phyloP scores from a whole-genome alignment of 2,797 vertebrate species.

The Pseudochirops cupreus region DNA sequence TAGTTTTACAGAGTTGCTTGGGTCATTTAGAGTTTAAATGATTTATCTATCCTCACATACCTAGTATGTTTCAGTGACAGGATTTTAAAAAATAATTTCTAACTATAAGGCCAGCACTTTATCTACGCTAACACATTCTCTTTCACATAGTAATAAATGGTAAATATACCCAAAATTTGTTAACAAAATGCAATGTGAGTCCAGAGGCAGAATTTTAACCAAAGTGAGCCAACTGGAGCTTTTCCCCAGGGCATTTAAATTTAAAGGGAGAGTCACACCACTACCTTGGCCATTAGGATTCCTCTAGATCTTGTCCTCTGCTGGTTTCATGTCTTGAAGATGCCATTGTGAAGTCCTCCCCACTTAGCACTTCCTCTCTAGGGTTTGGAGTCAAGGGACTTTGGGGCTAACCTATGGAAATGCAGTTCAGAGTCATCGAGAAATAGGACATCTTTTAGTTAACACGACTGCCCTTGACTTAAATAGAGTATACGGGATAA shows the following conservation, averaged over 20 bases:
- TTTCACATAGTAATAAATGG: not conserved
- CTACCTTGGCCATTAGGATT: not conserved
- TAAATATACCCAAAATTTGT: not conserved
- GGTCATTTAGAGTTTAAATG: not conserved
- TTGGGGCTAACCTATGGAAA: not conserved
- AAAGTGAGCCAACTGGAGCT: not conserved
- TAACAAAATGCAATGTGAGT: not conserved
- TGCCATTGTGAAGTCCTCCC: too few relatives aligned
- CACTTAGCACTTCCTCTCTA: not conserved
- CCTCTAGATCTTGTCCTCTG: too few relatives aligned
- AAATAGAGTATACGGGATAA: too few relatives aligned
- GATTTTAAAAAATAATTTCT: not conserved
- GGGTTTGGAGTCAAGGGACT: not conserved
- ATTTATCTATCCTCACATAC: too few relatives aligned
- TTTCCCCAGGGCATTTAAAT: not conserved
- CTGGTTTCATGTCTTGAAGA: too few relatives aligned
- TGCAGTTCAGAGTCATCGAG: not conserved
- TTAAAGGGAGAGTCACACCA: not conserved
- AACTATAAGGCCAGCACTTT: not conserved
- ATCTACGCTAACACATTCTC: not conserved
- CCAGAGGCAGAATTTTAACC: not conserved
- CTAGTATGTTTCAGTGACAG: not conserved
- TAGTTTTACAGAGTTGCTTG: not conserved
- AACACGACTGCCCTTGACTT: too few relatives aligned
- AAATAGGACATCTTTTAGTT: not conserved